Base-by-base conservation (phyloP, 2,888 invertebrate genomes). In the Norana najaformis region DNA sequence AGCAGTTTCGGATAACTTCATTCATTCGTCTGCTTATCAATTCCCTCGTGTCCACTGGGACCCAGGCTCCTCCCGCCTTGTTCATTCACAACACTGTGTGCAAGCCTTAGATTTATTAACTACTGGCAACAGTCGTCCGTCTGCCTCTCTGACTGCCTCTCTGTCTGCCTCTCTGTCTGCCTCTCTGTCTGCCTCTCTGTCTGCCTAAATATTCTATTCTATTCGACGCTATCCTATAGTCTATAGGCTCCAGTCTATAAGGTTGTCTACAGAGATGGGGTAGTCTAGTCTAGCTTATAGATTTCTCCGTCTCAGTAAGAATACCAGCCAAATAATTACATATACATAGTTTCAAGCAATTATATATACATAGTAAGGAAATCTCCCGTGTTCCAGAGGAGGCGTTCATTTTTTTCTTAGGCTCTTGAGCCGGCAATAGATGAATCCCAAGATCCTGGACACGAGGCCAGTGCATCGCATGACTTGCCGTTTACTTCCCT, bases 1-100 rank as follows among this genome's bases (percentile, higher is more conserved):
- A 85, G 85, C 85, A 85, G 35, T 85, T 30, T 85, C 20, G 36
- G 85, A 85, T 85, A 85, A 85, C 85, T 85, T 85, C 85, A 85
- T 37, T 85, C 85, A 85, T 85, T 37, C 85, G 85, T 69, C 69
- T 69, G 69, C 69, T 69, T 69, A 69, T 69, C 69, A 69, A 69
- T 69, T 69, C 69, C 69, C 69, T 69, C 11, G 69, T n/a, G 69
- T n/a, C 69, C 69, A 69, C 30, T 69, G 69, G 30, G 0, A n/a
- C 69, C 69, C 69, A n/a, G 0, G n/a, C 69, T 30, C 69, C 8
- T 47, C n/a, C 41, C 41, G 41, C 47, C 47, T 20, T n/a, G n/a
- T n/a, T 69, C 69, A 69, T 69, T 69, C 69, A 69, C n/a, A 69
- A n/a, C n/a, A 69, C 69, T 8, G 30, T n/a, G 30, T 69, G 8